phyloP scores from a whole-genome alignment of 2,113 vertebrate genomes.

The Pipa parva region DNA sequence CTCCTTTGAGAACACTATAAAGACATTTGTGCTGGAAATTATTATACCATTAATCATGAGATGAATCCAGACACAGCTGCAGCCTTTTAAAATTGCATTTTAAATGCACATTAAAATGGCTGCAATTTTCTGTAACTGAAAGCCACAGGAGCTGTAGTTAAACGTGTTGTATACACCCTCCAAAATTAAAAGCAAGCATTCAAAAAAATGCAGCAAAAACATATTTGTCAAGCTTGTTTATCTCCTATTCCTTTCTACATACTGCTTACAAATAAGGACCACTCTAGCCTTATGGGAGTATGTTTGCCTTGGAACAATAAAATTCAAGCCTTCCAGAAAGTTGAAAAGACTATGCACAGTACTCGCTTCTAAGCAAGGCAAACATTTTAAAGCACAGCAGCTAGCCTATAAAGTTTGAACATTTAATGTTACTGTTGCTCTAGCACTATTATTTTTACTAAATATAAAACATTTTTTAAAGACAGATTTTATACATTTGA shows the following conservation, averaged over 20 bases:
- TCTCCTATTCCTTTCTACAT: neutral
- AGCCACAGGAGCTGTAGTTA: conserved; percentile 9
- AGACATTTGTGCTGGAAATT: conserved; percentile 19
- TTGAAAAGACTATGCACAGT: no score
- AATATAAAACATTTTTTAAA: no score
- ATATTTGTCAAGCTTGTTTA: conserved; percentile 10
- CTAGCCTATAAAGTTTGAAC: no score
- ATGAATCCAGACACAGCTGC: conserved; percentile 30
- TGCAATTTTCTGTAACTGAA: conserved; percentile 35
- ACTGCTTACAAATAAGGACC: neutral
- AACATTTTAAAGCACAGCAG: no score
- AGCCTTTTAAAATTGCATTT: conserved; percentile 31
- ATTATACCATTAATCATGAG: conserved; percentile 30
- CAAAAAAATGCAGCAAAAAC: neutral
- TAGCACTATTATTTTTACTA: no score
- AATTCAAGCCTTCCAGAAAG: no score
- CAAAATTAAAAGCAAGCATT: conserved; percentile 7
- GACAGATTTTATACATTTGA: no score
- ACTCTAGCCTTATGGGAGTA: neutral
- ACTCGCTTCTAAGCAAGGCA: no score
- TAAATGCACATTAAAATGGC: conserved; percentile 36
- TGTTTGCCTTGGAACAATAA: neutral
- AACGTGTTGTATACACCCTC: conserved; percentile 4
- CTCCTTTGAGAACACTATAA: neutral
- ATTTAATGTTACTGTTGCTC: no score